A percentile compares a stretch with the other conserved stretches of the same genome.
phyloP scores from a whole-genome alignment of 2,888 invertebrate species.

The Sminthurides aquaticus region DNA sequence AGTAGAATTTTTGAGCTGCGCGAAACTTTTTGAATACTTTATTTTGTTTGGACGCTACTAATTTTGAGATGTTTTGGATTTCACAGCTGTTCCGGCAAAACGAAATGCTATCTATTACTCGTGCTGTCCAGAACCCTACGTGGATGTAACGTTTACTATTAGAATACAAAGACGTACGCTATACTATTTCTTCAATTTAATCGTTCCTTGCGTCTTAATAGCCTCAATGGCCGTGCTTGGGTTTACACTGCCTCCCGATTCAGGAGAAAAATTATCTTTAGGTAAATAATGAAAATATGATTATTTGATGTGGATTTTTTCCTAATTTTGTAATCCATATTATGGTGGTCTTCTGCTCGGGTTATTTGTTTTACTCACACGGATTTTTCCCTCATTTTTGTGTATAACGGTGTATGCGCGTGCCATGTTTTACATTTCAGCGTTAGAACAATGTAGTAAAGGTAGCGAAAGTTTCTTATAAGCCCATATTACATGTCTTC shows the following conservation, averaged over 20 bases:
- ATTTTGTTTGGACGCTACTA: no score
- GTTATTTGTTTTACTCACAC: slow-evolving; percentile 52
- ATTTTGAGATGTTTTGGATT: slow-evolving; percentile 26
- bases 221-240: slow-evolving; percentile 97
- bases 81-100: slow-evolving; percentile 80
- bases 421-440: no score
- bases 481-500: no score
- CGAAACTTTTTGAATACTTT: no score
- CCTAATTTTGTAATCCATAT: slow-evolving; percentile 98
- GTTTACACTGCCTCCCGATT: slow-evolving; percentile 96
- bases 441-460: no score
- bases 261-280: slow-evolving; percentile 89
- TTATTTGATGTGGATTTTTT: no score
- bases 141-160: slow-evolving; percentile 94
- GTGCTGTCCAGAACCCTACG: slow-evolving; percentile 50
- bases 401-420: no score
- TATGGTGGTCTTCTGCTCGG: slow-evolving; percentile 96
- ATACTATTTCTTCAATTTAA: slow-evolving; percentile 99
- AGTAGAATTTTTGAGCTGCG: slow-evolving; percentile 11
- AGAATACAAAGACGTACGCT: slow-evolving; percentile 91
- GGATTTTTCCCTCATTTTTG: neutral
- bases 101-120: slow-evolving; percentile 81
- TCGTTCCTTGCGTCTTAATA: slow-evolving; percentile 95
- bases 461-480: no score
- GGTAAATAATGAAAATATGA: no score